A percentile compares a stretch with the other conserved stretches of the same genome.
Evolutionary conservation across 2,888 invertebrate species (phyloP).

Genomic region (Spodoptera picta): DNA sequence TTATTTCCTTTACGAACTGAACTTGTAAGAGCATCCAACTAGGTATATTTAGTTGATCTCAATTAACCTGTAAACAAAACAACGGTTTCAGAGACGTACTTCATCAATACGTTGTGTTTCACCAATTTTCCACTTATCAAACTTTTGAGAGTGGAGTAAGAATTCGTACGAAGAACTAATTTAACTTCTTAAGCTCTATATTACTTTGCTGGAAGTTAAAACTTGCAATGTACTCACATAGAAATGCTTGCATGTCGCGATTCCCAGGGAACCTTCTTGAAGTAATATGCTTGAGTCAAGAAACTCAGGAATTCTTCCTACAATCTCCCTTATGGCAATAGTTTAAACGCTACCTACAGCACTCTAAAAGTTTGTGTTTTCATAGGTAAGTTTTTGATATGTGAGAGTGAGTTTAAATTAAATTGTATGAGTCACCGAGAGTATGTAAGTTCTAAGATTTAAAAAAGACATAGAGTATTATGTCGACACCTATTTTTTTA

Average conservation of each 20-base stretch:
- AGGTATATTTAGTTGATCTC: too few relatives aligned
- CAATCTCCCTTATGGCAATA: slow-evolving; percentile 11
- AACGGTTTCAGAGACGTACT: too few relatives aligned
- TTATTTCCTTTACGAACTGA: too few relatives aligned
- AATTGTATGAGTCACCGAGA: background rate
- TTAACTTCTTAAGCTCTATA: slow-evolving; percentile 21
- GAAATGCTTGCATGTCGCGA: slow-evolving; percentile 18
- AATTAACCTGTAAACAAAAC: too few relatives aligned
- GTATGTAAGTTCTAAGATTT: background rate
- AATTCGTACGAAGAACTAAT: slow-evolving; percentile 13
- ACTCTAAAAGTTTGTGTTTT: slow-evolving; percentile 26
- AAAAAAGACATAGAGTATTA: background rate
- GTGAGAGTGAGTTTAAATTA: slow-evolving; percentile 2
- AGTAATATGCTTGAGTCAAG: slow-evolving; percentile 16
- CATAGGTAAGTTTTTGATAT: slow-evolving; percentile 5
- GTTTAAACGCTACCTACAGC: slow-evolving; percentile 21
- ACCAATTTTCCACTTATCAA: too few relatives aligned
- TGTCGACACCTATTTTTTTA: background rate
- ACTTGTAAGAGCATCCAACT: too few relatives aligned
- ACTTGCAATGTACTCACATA: slow-evolving; percentile 15
- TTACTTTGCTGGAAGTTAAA: slow-evolving; percentile 15
- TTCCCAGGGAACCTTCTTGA: slow-evolving; percentile 16
- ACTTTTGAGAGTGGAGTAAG: background rate
- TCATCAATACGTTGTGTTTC: too few relatives aligned
- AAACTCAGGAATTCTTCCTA: slow-evolving; percentile 12